Base-by-base conservation (phyloP, 2,113 vertebrate species). In the Microtus pennsylvanicus region DNA sequence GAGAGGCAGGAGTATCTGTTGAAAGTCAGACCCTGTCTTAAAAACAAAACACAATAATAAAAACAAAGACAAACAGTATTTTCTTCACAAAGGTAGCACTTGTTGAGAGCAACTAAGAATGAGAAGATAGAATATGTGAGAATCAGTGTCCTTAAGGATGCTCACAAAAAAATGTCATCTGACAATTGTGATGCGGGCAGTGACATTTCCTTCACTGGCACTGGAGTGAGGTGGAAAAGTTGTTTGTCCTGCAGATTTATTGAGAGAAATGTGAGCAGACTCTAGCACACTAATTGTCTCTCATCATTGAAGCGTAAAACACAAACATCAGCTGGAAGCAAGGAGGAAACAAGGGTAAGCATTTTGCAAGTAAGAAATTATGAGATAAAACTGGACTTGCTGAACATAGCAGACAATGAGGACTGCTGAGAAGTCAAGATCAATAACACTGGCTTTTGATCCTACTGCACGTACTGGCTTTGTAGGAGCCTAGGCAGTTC, bases 301-400 rank as follows among this genome's bases (percentile, higher is more conserved):
- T 88, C 65, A 11, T 95, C 77, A 83, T 19, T 5, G 74, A 86
- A 90, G 28, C 38, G 47, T 74, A 47, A 83, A n/a, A 50, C 13
- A 65, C n/a, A 78, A 50, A 58, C 52, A 78, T 80, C 65, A 76
- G 58, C 63, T 95, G 26, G 89, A 87, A 89, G 52, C 28, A 80
- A 76, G 16, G 47, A 16, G 19, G 19, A 87, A 55, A 26, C 12
- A 78, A 82, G 17, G 22, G 13, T 65, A 30, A 28, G 42, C 12
- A 38, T 78, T 75, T 74, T 91, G 13, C 87, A 95, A 94, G 33
- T 87, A 65, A 91, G 13, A 87, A 89, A n/a, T 80, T 38, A 90
- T 19, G 21, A 45, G 42, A 45, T 45, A 45, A 45, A 45, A 45
- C 42, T 4, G 42, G 42, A 45, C 42, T 45, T 4, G 42, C 42